Evolutionary conservation across 2,113 vertebrate genomes (phyloP), one percentile per base, ranked within the genome.

Genomic region (Alaudala cheleensis): DNA sequence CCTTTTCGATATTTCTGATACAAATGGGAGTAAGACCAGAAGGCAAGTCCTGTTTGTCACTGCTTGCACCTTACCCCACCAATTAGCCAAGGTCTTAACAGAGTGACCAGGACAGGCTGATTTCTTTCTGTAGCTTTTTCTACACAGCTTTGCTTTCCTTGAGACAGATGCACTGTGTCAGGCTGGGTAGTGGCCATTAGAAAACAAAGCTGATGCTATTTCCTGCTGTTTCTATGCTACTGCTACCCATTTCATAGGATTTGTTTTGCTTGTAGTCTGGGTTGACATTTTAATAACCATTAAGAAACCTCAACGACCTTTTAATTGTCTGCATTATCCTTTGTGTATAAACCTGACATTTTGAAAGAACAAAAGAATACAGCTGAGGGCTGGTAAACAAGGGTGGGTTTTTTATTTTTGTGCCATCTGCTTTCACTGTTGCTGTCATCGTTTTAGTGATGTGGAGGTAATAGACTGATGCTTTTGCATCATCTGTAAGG

Each of bases 251-350:
- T 94, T 88, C 4, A 71, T 34, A 81, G 86, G 51, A 60, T 90
- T 78, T 92, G 49, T 81, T n/a, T 78, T 83, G 76, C 76, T 88
- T 84, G 21, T 90, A 61, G 76, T 79, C 69, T 81, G 82, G 65
- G 31, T 11, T 95, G 94, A 86, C 69, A 86, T 93, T 96, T 95
- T 92, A 88, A 92, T 94, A 96, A 92, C 60, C 77, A 69, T 88
- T 84, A 88, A 83, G 82, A 81, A 93, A 81, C 86, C 76, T 76
- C 64, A 53, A 28, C 78, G 69, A 87, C 64, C 86, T 91, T 93
- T 71, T 86, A 77, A 95, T 92, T 96, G 53, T 69, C 74, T 90
- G 77, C 57, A 31, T 90, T 95, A 77, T 86, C 67, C 56, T 64
- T 81, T 81, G 91, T 91, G 80, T 88, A 33, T 33, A 62, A 57